Conservation (phyloP, 2,797 vertebrate genomes). For the Steatocranus sp. region DNA sequence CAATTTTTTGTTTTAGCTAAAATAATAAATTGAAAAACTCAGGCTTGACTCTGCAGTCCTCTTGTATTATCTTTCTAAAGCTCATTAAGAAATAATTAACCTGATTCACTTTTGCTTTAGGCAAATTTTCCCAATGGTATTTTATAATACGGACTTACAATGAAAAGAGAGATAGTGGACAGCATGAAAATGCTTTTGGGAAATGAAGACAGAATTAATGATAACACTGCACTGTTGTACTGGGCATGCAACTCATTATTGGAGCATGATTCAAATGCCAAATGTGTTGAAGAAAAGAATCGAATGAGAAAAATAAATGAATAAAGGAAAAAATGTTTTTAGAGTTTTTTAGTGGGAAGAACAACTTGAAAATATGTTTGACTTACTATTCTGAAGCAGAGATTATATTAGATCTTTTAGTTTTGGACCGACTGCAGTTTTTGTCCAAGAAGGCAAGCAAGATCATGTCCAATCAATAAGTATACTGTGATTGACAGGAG, state of each 20-base stretch:
- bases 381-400: neutral
- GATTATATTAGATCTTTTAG: neutral
- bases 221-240: slow-evolving; percentile 24
- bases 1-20: neutral
- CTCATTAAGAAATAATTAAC: slow-evolving; percentile 68
- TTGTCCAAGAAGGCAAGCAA: no score
- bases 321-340: neutral
- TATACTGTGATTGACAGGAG: neutral
- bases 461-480: neutral
- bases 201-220: slow-evolving; percentile 48
- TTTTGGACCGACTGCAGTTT: neutral
- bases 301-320: neutral
- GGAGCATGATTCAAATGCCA: neutral
- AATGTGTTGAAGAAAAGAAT: neutral
- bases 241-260: slow-evolving; percentile 14
- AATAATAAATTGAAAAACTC: slow-evolving; percentile 34
- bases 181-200: slow-evolving; percentile 46
- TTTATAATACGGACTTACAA: slow-evolving; percentile 32
- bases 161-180: slow-evolving; percentile 38
- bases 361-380: neutral
- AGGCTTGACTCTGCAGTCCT: neutral
- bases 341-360: neutral
- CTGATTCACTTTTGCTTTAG: slow-evolving; percentile 52
- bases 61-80: slow-evolving; percentile 41
- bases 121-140: slow-evolving; percentile 25